These are phyloP conservation scores for Coboldia fuscipes DNA, from an alignment of 1,140 invertebrate genomes.

Conservation along the genomic window DNA sequence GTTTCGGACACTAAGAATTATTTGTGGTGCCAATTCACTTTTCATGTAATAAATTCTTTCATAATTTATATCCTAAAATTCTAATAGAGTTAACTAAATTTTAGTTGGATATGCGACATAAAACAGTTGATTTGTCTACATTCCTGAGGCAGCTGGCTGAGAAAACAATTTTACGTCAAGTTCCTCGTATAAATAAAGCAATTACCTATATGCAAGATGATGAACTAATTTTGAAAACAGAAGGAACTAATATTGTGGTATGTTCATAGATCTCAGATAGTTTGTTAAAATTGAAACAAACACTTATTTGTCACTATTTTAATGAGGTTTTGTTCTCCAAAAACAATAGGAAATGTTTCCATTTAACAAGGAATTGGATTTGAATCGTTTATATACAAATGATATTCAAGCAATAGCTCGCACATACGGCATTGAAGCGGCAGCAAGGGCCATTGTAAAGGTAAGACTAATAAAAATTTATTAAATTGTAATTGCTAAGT, in stretches of 20 bases:
- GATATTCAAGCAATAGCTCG: constrained; percentile 80
- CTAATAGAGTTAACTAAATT: constrained; percentile 3
- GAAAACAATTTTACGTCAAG: constrained; percentile 57
- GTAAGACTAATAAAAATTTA: constrained; percentile 4
- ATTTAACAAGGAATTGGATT: constrained; percentile 57
- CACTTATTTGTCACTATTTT: neutral
- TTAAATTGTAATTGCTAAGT: neutral
- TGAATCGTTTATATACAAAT: constrained; percentile 79
- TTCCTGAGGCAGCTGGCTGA: constrained; percentile 51
- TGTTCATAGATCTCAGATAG: constrained; percentile 7
- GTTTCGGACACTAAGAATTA: constrained; percentile 45
- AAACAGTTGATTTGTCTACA: constrained; percentile 53
- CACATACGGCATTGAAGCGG: constrained; percentile 93
- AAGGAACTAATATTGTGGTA: constrained; percentile 80
- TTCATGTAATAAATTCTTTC: constrained; percentile 26
- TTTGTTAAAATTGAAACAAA: neutral
- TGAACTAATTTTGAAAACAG: constrained; percentile 60
- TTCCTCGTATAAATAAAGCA: constrained; percentile 60
- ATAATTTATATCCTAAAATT: constrained; percentile 2
- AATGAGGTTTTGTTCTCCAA: neutral
- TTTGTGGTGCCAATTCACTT: constrained; percentile 51
- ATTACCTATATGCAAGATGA: constrained; percentile 41
- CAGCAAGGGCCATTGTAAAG: constrained; percentile 65
- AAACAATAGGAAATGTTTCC: constrained; percentile 57
- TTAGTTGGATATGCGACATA: constrained; percentile 38